Base-by-base conservation (phyloP, 53 echinoderm and acorn worm genomes). In the Actinopyga echinites region DNA sequence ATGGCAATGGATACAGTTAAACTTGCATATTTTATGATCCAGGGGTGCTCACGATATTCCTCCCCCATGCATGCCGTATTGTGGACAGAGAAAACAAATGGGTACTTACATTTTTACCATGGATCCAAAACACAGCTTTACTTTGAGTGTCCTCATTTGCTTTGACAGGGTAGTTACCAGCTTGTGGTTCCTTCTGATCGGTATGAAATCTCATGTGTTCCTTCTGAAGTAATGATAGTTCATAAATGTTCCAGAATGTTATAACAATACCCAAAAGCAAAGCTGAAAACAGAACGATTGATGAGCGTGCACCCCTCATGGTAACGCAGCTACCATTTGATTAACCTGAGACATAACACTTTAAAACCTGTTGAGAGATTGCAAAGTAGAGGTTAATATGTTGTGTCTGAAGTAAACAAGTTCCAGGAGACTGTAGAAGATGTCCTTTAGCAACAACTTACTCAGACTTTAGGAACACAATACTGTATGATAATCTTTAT, bases 161-260 rank as follows among this genome's bases (percentile, higher is more conserved):
- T 34, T 60, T 19, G 63, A 65, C 62, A 67, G 43, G 20, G 74
- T 68, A 1, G 75, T 23, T 17, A 67, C 40, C 29, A 38, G 28
- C 23, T 10, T 24, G 21, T 32, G 66, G 68, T 3, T 42, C 56
- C 6, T 69, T 58, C 13, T 66, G 43, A 35, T 75, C 40, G 32
- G 80, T 75, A 57, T 95, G 90, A 32, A 83, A 75, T 10, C 57
- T 84, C 45, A 92, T 87, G 45, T 96, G 96, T 8, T 85, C 75
- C 45, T 90, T 89, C 67, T 96, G 96, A 85, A 96, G 82, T 15
- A 69, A 57, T 20, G 89, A 86, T 17, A 96, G 79, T 87, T 96
- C 89, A 85, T 96, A 93, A 64, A 96, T 89, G 71, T 96, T 96
- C 93, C 93, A 93, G 65, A 93, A 69, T 55, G 93, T 96, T 33